Evolutionary conservation across 2,888 invertebrate species (phyloP), one percentile per base, ranked within the genome.

Genomic region (Deroplatys truncata): DNA sequence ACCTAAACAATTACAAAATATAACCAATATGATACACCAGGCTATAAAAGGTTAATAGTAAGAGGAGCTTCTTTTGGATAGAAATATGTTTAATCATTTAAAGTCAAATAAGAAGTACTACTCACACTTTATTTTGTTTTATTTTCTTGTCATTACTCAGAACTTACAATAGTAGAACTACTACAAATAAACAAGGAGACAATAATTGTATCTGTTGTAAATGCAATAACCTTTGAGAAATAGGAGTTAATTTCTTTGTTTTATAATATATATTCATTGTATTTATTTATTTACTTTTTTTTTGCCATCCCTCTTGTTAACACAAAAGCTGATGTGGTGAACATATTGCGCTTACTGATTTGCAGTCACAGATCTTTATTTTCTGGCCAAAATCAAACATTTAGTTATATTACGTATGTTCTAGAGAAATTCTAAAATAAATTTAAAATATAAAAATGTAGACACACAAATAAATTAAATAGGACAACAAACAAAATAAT

Each of bases 121-220:
- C 35, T n/a, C 86, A 89, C 89, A 90, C 85, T 89, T 90, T 89
- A 84, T 86, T 16, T 82, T 88, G 29, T 89, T 86, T 90, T 89
- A 89, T 89, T 90, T 90, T 88, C 83, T 87, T 89, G 89, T 89
- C 72, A 90, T 90, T 89, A 90, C 88, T 91, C 90, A 91, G 88
- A 91, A 91, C 88, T 89, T 91, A 91, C 91, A 91, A 91, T 90
- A 91, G 90, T 91, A 56, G 56, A 28, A 89, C 89, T 89, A 90
- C 91, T 90, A 91, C 90, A 91, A 91, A 91, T 89, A 91, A 91
- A 90, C 88, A 90, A 90, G 89, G 90, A 89, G 87, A 89, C 88
- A 84, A 90, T 88, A 88, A 89, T 89, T 85, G 86, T 89, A 84
- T 89, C 87, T 85, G 86, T 86, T 90, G 89, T 91, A 91, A 91